phyloP scores from a whole-genome alignment of 2,888 invertebrate genomes.

The Synergus itoensis region DNA sequence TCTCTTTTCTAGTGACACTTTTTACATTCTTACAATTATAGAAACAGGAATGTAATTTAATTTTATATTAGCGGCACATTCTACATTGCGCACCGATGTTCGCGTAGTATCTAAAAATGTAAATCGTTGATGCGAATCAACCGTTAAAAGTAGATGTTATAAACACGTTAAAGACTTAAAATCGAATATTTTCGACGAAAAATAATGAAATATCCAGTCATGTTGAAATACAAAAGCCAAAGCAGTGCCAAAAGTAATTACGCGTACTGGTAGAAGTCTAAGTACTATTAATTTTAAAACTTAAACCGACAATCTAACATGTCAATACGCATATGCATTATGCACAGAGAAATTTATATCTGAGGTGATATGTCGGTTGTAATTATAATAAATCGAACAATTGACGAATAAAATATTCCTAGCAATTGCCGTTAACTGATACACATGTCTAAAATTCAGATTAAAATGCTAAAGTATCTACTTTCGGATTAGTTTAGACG shows the following conservation, averaged over 20 bases:
- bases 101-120: not conserved
- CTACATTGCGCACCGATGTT: slow-evolving; percentile 15
- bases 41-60: slow-evolving; percentile 9
- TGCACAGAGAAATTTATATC: slow-evolving; percentile 30
- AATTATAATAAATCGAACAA: not conserved
- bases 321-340: slow-evolving; percentile 30
- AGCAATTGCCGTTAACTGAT: slow-evolving; percentile 19
- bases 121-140: slow-evolving; percentile 1
- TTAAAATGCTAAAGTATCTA: slow-evolving; percentile 9
- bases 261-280: slow-evolving; percentile 32
- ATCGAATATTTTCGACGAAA: slow-evolving; percentile 27
- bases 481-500: not conserved
- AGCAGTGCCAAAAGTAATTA: slow-evolving; percentile 38
- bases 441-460: slow-evolving; percentile 38
- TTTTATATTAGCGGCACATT: slow-evolving; percentile 1
- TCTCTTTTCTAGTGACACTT: not conserved
- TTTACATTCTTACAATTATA: not conserved
- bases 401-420: not conserved
- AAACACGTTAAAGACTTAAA: slow-evolving; percentile 11
- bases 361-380: slow-evolving; percentile 33
- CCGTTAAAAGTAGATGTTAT: not conserved
- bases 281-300: slow-evolving; percentile 14
- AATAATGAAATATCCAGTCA: slow-evolving; percentile 8
- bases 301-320: slow-evolving; percentile 37
- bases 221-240: slow-evolving; percentile 35